Evolutionary conservation across 2,113 vertebrate species (phyloP), one percentile per base, ranked within the genome.

Genomic region (Ascaphus truei): DNA sequence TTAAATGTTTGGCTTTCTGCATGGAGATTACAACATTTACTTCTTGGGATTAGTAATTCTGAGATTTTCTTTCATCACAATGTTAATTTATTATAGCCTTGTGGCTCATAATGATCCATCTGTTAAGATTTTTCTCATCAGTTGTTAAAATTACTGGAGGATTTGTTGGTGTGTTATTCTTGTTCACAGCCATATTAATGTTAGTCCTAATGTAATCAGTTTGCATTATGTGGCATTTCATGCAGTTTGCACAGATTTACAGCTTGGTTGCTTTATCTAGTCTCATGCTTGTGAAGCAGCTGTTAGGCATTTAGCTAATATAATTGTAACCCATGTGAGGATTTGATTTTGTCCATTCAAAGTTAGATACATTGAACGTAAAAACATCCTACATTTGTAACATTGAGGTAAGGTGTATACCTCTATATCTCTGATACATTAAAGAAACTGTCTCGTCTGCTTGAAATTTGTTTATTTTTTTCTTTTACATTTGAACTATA

Each of bases 81-180:
- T 36, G 62, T 73, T 82, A 86, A 83, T 83, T 82, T 77, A 79
- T 77, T 77, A 77, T 59, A 78, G 78, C 60, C 22, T 56, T 37
- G 43, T 57, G 64, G 79, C 80, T 88, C 81, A 58, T 79, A 78
- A 87, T 73, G 74, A 86, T 77, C 79, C 50, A 80, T 82, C 85
- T 81, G 79, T 79, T 82, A 81, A 71, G 56, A 78, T 73, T 85
- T 78, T 75, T 83, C 73, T 90, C 82, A 84, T 73, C 80, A 66
- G 77, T 74, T 81, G 80, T 87, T 88, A 83, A 86, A 93, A 93
- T 91, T 88, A 93, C 86, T 82, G 85, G 67, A 91, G 88, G 87
- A 75, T 90, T 86, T 84, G 83, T 79, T 84, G 74, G 80, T 74
- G 66, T 64, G 83, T 84, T 90, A 81, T 84, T 91, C 83, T 85